These are phyloP conservation scores for Pterobdella sp. DNA, from an alignment of 2,888 invertebrate genomes.

Conservation along the genomic window DNA sequence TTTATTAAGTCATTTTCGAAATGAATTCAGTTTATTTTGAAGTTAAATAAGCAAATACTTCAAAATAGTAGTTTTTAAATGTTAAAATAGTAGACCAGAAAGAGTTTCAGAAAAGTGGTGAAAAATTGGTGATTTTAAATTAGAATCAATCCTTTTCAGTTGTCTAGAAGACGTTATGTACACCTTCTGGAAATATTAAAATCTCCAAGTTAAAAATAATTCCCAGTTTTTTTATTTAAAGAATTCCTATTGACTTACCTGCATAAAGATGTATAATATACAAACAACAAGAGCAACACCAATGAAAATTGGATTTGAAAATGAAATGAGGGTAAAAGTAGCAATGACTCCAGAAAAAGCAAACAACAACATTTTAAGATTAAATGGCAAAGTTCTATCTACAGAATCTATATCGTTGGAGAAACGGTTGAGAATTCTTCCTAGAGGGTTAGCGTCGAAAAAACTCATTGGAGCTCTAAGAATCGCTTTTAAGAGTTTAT, in stretches of 20 bases:
- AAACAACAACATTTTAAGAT: background rate
- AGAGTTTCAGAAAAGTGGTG: too few relatives aligned
- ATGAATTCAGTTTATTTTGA: too few relatives aligned
- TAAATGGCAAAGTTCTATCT: background rate
- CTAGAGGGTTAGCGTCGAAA: background rate
- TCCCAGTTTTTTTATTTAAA: too few relatives aligned
- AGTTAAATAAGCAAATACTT: too few relatives aligned
- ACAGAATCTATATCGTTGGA: background rate
- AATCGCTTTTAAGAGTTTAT: background rate
- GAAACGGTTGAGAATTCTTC: background rate
- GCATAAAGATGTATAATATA: background rate
- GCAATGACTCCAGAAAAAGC: background rate
- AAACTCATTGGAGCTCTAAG: background rate
- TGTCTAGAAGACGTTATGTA: too few relatives aligned
- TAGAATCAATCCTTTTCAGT: too few relatives aligned
- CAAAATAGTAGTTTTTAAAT: too few relatives aligned
- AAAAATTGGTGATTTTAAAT: too few relatives aligned
- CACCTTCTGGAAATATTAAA: too few relatives aligned
- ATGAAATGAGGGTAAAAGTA: background rate
- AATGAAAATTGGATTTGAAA: background rate
- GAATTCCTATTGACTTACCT: background rate
- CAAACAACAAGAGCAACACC: background rate
- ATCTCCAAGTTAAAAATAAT: too few relatives aligned
- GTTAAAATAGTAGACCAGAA: too few relatives aligned
- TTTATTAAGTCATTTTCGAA: too few relatives aligned